Evolutionary conservation across 2,888 invertebrate species (phyloP), one percentile per base, ranked within the genome.

Genomic region (Coronaproctus castanopsis): DNA sequence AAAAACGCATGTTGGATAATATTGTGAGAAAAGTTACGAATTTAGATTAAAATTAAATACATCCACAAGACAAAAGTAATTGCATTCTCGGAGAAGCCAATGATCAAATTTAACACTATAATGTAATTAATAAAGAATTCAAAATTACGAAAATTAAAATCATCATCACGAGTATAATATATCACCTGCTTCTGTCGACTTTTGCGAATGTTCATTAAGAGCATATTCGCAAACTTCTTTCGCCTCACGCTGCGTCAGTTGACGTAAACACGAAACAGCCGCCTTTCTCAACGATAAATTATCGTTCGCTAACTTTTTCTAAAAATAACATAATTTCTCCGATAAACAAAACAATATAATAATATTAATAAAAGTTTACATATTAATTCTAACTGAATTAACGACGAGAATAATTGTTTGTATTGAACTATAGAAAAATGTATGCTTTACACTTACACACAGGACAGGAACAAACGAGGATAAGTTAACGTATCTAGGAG

Each of bases 161-260:
- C n/a, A n/a, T n/a, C n/a, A n/a, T n/a, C n/a, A n/a, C n/a, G n/a
- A n/a, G n/a, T n/a, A n/a, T n/a, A n/a, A n/a, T n/a, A n/a, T n/a
- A n/a, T n/a, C n/a, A 67, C 67, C 65, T 62, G 77, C 77, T 49
- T 75, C 72, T 62, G 76, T 77, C 10, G 73, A 72, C 61, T 77
- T 78, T 58, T 77, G 72, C 8, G 23, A 36, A 63, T 78, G 80
- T 67, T 83, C 83, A 55, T 76, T 77, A 70, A 91, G 76, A 0
- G 95, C 93, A 69, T 91, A 84, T 65, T 91, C 88, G 70, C 93
- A 93, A 3, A 98, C 92, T 74, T 96, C 95, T 64, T 84, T 84
- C 0, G 98, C 95, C 71, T 99, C 97, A 54, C 95, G 80, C 71
- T 97, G 97, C 5, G 93, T 87, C 65, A 98, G 72, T 72, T 98